These are phyloP conservation scores for Capreolus pygargus DNA, from an alignment of 2,113 vertebrate genomes.

Conservation along the genomic window DNA sequence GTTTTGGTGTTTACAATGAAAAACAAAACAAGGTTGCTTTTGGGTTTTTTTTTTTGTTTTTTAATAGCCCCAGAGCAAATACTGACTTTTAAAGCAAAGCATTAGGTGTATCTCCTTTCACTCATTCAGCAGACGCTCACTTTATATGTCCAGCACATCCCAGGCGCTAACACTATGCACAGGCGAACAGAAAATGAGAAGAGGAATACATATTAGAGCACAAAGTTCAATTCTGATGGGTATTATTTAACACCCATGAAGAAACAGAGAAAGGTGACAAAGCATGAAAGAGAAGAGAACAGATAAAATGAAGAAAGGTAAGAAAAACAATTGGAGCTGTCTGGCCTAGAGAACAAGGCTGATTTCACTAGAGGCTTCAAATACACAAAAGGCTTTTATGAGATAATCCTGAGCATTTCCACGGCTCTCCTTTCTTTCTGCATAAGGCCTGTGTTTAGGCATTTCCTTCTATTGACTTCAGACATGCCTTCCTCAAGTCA, in stretches of 20 bases:
- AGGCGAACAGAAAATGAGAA: background rate
- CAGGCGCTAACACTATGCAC: background rate
- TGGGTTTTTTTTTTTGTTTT: background rate
- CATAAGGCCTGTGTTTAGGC: conserved; percentile 70
- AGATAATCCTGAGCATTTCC: conserved; percentile 60
- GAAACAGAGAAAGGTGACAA: background rate
- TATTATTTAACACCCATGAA: background rate
- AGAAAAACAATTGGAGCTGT: background rate
- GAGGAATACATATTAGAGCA: background rate
- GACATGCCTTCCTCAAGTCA: conserved; percentile 79
- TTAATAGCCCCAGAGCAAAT: background rate
- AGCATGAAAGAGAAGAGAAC: background rate
- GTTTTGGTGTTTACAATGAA: background rate
- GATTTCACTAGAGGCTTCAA: conserved; percentile 41
- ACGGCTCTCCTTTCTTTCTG: conserved; percentile 41
- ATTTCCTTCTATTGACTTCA: conserved; percentile 81
- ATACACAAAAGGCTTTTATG: conserved; percentile 38
- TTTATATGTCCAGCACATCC: background rate
- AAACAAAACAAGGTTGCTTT: background rate
- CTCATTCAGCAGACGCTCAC: background rate
- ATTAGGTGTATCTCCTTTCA: background rate
- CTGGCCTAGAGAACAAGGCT: conserved; percentile 13
- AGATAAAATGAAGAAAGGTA: background rate
- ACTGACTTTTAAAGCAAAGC: background rate
- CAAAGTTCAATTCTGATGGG: background rate